Base-by-base conservation (phyloP, 2,888 invertebrate genomes). In the Napeogenes inachia region DNA sequence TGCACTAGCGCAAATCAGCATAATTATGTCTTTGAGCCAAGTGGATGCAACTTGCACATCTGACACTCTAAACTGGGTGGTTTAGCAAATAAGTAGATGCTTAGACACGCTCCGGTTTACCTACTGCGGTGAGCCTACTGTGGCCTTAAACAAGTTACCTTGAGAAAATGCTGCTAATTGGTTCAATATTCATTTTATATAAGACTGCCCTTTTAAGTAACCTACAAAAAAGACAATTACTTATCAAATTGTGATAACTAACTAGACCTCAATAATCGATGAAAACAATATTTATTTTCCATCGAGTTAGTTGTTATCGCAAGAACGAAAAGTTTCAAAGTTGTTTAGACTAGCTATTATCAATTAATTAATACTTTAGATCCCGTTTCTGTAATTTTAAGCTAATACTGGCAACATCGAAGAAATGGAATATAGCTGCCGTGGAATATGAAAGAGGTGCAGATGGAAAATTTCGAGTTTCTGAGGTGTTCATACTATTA, bases 11-110 rank as follows among this genome's bases (percentile, higher is more conserved):
- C 63, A 65, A 68, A 68, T 68, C 67, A 63, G 67, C 65, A 67
- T 68, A 68, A 68, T 67, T 68, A 67, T 63, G 67, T 68, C 68
- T 68, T 68, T 67, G 65, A 63, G 60, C 60, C 65, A 62, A 65
- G 68, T 57, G 67, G 61, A 62, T 65, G 63, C 60, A 63, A 63
- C 67, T 68, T 63, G 67, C 61, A 67, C 69, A 68, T 69, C 68
- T 64, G 61, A 64, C 68, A 66, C 64, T 69, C 64, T 33, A 61
- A 58, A 60, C 61, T 64, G 61, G 66, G 66, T 59, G 64, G 66
- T 66, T 69, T 68, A 63, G 60, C 68, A 66, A 69, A 68, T 66
- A 62, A 68, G 63, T 63, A 62, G 61, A 58, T 66, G 63, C 66
- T 69, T 64, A 66, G 56, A 68, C 61, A 64, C 66, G 65, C 69